Conservation (phyloP, 2,888 invertebrate genomes). For the Caenorhabditis sinica region DNA sequence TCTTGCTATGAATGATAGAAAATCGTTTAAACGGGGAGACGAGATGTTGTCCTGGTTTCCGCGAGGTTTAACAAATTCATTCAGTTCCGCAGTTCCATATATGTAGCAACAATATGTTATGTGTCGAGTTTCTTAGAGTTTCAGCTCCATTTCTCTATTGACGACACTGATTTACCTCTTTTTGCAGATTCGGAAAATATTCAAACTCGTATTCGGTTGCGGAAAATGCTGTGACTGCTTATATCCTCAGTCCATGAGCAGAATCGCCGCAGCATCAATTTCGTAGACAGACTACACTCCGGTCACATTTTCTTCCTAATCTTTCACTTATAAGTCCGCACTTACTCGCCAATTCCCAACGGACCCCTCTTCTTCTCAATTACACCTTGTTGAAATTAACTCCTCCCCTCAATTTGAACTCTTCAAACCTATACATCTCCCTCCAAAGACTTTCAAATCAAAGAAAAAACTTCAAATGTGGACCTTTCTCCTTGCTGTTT, state of each 20-base stretch:
- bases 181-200: slow-evolving; percentile 15
- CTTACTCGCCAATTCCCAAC: too few species aligned
- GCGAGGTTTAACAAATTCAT: too few species aligned
- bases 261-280: not conserved
- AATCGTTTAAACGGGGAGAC: too few species aligned
- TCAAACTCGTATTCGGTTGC: not conserved
- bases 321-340: too few species aligned
- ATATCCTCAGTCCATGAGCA: not conserved
- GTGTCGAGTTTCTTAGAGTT: too few species aligned
- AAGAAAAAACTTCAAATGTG: slow-evolving; percentile 13
- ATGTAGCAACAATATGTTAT: too few species aligned
- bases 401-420: not conserved
- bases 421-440: not conserved
- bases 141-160: too few species aligned
- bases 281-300: not conserved
- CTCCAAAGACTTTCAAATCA: not conserved
- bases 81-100: too few species aligned
- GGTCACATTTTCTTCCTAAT: not conserved
- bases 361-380: too few species aligned
- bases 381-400: not conserved
- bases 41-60: too few species aligned
- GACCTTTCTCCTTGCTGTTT: not conserved
- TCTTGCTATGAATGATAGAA: too few species aligned
- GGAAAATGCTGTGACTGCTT: not conserved
- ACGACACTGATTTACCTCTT: not conserved